Conservation (phyloP, 2,797 vertebrate species). For the Microctenopoma stevenorrisi region DNA sequence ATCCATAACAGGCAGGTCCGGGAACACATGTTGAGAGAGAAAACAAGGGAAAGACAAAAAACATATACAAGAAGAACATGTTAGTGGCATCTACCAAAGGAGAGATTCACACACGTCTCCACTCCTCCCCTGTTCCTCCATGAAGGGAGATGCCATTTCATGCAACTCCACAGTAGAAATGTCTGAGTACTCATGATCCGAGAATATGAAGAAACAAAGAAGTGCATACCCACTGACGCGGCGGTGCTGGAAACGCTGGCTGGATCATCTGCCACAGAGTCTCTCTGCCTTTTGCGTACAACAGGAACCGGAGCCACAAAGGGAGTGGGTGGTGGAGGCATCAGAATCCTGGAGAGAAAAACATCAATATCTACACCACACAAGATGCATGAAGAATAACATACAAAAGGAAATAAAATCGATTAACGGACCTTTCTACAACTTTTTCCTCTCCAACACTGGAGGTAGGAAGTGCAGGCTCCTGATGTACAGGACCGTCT, state of each 20-base stretch:
- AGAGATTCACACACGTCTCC: constrained; percentile 74
- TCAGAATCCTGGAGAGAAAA: constrained; percentile 73
- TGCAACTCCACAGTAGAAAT: constrained; percentile 54
- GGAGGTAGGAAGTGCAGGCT: constrained; percentile 51
- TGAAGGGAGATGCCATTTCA: constrained; percentile 66
- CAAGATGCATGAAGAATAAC: not conserved
- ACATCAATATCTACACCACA: constrained; percentile 1
- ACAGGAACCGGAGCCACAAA: constrained; percentile 53
- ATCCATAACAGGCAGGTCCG: constrained; percentile 79
- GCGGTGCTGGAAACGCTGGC: constrained; percentile 18
- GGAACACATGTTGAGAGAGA: constrained; percentile 84
- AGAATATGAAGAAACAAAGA: constrained; percentile 9
- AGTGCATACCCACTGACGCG: constrained; percentile 71
- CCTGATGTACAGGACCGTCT: constrained; percentile 49
- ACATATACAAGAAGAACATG: constrained; percentile 82
- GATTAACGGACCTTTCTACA: constrained; percentile 71
- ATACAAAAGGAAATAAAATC: not conserved
- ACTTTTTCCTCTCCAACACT: constrained; percentile 56
- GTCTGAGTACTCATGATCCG: constrained; percentile 29
- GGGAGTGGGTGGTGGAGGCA: constrained; percentile 79
- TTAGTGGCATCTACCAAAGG: constrained; percentile 72
- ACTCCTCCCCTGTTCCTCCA: constrained; percentile 73
- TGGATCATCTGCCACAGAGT: constrained; percentile 36
- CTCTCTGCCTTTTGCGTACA: constrained; percentile 75
- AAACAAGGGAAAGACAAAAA: constrained; percentile 84